A percentile compares a stretch with the other conserved stretches of the same genome.
Evolutionary conservation across 2,888 invertebrate genomes (phyloP).

Genomic region (Andrena marginata): DNA sequence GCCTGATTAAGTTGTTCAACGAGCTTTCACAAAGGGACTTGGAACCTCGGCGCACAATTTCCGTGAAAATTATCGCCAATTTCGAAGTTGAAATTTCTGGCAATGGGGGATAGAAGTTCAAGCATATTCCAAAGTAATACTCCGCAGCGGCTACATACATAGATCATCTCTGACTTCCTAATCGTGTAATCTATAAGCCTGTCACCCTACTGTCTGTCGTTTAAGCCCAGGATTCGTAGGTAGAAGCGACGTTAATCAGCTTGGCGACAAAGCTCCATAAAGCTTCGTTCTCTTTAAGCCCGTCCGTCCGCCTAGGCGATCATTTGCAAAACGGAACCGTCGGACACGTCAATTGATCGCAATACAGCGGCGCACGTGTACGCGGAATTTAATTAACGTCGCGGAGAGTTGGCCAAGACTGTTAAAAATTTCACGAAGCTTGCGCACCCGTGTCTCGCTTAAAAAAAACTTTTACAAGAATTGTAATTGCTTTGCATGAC

Average conservation of each 20-base stretch:
- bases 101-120: constrained; percentile 31
- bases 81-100: constrained; percentile 15
- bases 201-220: constrained; percentile 2
- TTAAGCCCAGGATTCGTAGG: constrained; percentile 14
- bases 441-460: constrained; percentile 2
- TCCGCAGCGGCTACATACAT: constrained; percentile 5
- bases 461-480: constrained; percentile 37
- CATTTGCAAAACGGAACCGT: neutral
- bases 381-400: constrained; percentile 50
- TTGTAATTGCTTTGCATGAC: constrained; percentile 39
- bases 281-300: constrained; percentile 21
- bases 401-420: constrained; percentile 20
- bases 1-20: constrained; percentile 24
- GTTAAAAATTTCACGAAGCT: constrained; percentile 53
- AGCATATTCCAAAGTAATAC: constrained; percentile 38
- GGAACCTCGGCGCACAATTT: constrained; percentile 37
- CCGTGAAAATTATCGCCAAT: constrained; percentile 5
- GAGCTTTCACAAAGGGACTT: constrained; percentile 21
- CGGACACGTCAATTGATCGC: constrained; percentile 15
- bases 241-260: constrained; percentile 40
- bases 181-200: constrained; percentile 28
- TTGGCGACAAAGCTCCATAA: constrained; percentile 42
- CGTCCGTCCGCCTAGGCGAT: neutral
- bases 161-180: constrained; percentile 3
- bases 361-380: neutral